These are phyloP conservation scores for Drosophila sordidula DNA, from an alignment of 2,888 invertebrate species.

Conservation along the genomic window DNA sequence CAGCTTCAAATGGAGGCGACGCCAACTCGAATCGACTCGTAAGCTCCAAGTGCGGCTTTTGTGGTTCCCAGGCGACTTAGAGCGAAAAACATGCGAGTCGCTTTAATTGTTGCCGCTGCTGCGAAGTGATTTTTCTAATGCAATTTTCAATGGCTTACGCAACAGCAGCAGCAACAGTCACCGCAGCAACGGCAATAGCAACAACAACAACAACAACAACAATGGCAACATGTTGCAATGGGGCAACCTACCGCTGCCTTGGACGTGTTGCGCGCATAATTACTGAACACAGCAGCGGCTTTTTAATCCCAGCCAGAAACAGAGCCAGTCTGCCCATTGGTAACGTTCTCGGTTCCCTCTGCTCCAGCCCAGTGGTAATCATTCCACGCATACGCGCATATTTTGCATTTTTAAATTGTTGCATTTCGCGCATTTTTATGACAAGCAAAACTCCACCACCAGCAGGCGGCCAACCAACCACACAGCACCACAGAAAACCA, in stretches of 20 bases:
- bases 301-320: conserved; percentile 37
- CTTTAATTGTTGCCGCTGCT: conserved; percentile 75
- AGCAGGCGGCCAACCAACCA: conserved; percentile 23
- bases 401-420: conserved; percentile 76
- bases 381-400: conserved; percentile 78
- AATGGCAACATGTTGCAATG: conserved; percentile 71
- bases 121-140: conserved; percentile 78
- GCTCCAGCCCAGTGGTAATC: conserved; percentile 50
- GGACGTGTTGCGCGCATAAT: conserved; percentile 76
- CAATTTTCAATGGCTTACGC: conserved; percentile 75
- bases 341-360: conserved; percentile 34
- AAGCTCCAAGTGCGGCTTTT: conserved; percentile 64
- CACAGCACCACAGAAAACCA: conserved; percentile 11
- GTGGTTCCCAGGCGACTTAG: conserved; percentile 75
- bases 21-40: conserved; percentile 39
- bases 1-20: conserved; percentile 55
- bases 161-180: conserved; percentile 44
- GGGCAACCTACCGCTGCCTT: conserved; percentile 65
- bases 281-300: conserved; percentile 57
- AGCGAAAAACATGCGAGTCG: conserved; percentile 74
- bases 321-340: conserved; percentile 7
- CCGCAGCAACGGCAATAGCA: conserved; percentile 42
- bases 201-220: conserved; percentile 44
- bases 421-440: conserved; percentile 77
- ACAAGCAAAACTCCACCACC: conserved; percentile 53